Conservation (phyloP, 2,888 invertebrate genomes). For the Leptogaster cylindrica region DNA sequence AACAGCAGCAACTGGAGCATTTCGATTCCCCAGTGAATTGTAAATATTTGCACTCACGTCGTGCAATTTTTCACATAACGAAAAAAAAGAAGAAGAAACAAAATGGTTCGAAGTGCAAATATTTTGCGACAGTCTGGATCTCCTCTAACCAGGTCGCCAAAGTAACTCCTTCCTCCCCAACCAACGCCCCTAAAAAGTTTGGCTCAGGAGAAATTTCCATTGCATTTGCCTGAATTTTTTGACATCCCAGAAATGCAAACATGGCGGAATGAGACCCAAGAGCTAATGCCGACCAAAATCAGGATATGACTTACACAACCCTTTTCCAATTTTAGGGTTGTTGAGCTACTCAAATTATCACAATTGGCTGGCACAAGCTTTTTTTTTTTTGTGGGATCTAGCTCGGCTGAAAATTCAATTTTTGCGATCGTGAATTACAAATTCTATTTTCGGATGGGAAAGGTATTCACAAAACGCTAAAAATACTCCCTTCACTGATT, state of each 20-base stretch:
- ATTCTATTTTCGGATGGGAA: background rate
- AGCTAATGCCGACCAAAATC: too few species aligned
- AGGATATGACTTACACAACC: too few species aligned
- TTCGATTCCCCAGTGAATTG: background rate
- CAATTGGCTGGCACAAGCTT: too few species aligned
- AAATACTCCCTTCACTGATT: background rate
- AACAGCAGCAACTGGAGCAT: slow-evolving; percentile 6
- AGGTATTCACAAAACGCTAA: background rate
- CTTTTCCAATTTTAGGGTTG: too few species aligned
- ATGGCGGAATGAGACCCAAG: too few species aligned
- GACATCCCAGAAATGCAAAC: too few species aligned
- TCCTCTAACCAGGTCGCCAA: background rate
- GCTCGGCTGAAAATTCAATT: too few species aligned
- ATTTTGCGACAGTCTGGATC: slow-evolving; percentile 26
- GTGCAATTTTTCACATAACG: background rate
- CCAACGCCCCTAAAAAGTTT: background rate
- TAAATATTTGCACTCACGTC: slow-evolving; percentile 21
- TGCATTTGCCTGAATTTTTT: too few species aligned
- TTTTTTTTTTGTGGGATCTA: too few species aligned
- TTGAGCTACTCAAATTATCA: too few species aligned
- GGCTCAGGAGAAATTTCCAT: too few species aligned
- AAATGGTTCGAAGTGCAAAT: slow-evolving; percentile 8
- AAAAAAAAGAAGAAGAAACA: slow-evolving; percentile 2
- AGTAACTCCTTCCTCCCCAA: background rate
- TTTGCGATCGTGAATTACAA: too few species aligned